A percentile compares a stretch with the other conserved stretches of the same genome.
phyloP scores from a whole-genome alignment of 2,888 invertebrate genomes.

The Caenorhabditis panamensis region DNA sequence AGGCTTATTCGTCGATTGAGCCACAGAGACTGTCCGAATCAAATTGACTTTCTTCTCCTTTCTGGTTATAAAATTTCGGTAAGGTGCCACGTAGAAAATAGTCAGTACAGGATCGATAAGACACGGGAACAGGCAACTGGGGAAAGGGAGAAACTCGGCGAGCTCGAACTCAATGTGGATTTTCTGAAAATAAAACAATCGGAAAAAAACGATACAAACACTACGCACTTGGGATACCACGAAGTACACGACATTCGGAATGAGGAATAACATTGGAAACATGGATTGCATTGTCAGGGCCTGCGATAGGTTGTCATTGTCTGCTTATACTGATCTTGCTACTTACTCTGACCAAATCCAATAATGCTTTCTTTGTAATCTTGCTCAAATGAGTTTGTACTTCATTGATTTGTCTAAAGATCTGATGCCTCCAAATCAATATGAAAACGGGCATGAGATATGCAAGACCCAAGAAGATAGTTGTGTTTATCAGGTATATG shows the following conservation, averaged over 20 bases:
- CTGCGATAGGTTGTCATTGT: neutral
- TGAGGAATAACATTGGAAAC: constrained; percentile 51
- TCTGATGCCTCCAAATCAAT: constrained; percentile 33
- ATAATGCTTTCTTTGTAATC: constrained; percentile 39
- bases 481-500: constrained; percentile 43
- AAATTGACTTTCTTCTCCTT: constrained; percentile 17
- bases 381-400: constrained; percentile 56
- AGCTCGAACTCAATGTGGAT: constrained; percentile 32
- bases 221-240: constrained; percentile 21
- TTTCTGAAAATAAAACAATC: constrained; percentile 9
- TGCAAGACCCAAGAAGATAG: constrained; percentile 53
- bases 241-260: constrained; percentile 53
- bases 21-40: constrained; percentile 15
- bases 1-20: constrained; percentile 25
- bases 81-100: constrained; percentile 55
- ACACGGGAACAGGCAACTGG: constrained; percentile 42
- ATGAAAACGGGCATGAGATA: constrained; percentile 53
- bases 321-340: neutral
- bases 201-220: neutral
- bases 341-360: constrained; percentile 47
- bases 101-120: constrained; percentile 54
- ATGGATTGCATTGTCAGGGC: constrained; percentile 55
- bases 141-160: constrained; percentile 47
- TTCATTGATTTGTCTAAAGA: constrained; percentile 51
- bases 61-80: constrained; percentile 29